Base-by-base conservation (phyloP, 1,140 invertebrate species). In the Fragariocoptes setiger region DNA sequence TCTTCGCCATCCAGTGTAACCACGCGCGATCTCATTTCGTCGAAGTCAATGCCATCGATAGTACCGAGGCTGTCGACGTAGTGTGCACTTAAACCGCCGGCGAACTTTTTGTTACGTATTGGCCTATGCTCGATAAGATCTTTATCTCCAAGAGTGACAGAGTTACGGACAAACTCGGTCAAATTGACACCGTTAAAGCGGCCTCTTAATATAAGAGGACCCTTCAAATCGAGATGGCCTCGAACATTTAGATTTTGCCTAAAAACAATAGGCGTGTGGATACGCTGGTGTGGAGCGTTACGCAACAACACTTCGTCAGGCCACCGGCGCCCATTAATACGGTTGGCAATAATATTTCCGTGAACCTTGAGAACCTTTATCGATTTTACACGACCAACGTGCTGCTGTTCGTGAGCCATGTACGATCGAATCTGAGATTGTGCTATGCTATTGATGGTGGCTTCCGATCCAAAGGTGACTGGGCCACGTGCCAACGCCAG, bases 11-110 rank as follows among this genome's bases (percentile, higher is more conserved):
- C 36, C 3, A 41, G 4, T 16, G 31, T 41, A 3, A 41, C 40
- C 4, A 41, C 40, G n/a, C 22, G 36, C 4, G 40, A 20, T 18
- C 36, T 41, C 21, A 41, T 37, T 16, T 40, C 35, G 18, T 37
- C n/a, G 13, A 41, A 13, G 17, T 38, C 19, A 4, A 41, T 16
- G 8, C 22, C 40, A 37, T 15, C 17, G 36, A 41, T 15, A 4
- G 13, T 4, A 13, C 40, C 40, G 3, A 5, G 12, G 12, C 15
- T 15, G 4, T 4, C 36, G 3, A 41, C 19, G 8, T 31, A 8
- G 16, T 35, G 4, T 16, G 12, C 40, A 4, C 21, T 21, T 5
- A 41, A 15, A 4, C 40, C 40, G 8, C 8, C 22, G 3, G 17
- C 21, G 21, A 41, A 41, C 13, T 4, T 8, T 37, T 41, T 41